Conservation (phyloP, 2,797 vertebrate species). For the Caiman crocodilus region DNA sequence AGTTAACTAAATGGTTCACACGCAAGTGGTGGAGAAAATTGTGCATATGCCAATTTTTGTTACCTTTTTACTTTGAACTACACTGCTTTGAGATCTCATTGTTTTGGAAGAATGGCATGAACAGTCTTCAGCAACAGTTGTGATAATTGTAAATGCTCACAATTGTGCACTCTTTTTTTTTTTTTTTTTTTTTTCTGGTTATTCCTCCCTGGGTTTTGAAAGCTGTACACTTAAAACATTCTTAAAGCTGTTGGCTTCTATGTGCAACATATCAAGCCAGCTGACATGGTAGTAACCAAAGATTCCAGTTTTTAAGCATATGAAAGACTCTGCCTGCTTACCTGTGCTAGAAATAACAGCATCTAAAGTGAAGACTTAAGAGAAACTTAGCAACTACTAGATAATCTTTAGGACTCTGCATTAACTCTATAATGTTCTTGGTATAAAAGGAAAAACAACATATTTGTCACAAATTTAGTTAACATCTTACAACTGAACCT, state of each 20-base stretch:
- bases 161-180: constrained; percentile 81
- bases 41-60: constrained; percentile 92
- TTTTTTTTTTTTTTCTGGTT: constrained; percentile 75
- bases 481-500: constrained; percentile 90
- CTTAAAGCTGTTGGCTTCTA: constrained; percentile 86
- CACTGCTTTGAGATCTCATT: constrained; percentile 86
- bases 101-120: constrained; percentile 87
- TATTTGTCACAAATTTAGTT: constrained; percentile 91
- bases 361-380: constrained; percentile 90
- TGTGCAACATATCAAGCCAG: constrained; percentile 82
- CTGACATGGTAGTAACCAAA: constrained; percentile 88
- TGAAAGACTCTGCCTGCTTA: constrained; percentile 96
- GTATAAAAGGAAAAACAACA: constrained; percentile 90
- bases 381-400: constrained; percentile 92
- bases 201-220: constrained; percentile 85
- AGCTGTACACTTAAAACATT: constrained; percentile 89
- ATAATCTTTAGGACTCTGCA: constrained; percentile 96
- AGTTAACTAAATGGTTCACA: constrained; percentile 89
- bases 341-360: constrained; percentile 93
- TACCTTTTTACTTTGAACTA: constrained; percentile 87
- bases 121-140: constrained; percentile 87
- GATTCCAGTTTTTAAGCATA: constrained; percentile 90
- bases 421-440: constrained; percentile 96
- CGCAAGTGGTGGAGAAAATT: constrained; percentile 88
- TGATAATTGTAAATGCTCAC: constrained; percentile 86